These are phyloP conservation scores for Watsonalla binaria DNA, from an alignment of 2,888 invertebrate genomes.

Conservation along the genomic window DNA sequence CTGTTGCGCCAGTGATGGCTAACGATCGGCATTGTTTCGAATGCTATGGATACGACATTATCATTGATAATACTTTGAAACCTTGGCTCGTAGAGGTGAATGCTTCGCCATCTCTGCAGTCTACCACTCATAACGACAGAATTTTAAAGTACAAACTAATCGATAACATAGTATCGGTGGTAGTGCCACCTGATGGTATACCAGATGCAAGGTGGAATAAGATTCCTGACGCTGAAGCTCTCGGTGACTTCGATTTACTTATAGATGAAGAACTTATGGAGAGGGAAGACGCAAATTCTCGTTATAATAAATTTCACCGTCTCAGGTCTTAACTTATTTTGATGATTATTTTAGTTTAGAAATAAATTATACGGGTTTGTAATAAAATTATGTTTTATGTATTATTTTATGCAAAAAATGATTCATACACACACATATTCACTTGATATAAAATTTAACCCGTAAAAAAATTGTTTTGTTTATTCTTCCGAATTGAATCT, in stretches of 20 bases:
- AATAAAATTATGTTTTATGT: background rate
- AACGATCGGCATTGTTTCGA: conserved; percentile 96
- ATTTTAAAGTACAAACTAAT: conserved; percentile 96
- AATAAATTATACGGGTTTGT: background rate
- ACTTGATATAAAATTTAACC: conserved; percentile 1
- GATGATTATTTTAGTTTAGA: background rate
- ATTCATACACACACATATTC: background rate
- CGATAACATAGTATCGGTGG: conserved; percentile 94
- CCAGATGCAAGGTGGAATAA: conserved; percentile 96
- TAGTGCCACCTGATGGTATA: conserved; percentile 91
- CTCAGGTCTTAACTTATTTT: conserved; percentile 16
- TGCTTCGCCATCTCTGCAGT: conserved; percentile 95
- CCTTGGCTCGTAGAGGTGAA: conserved; percentile 97
- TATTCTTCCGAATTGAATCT: conserved; percentile 36
- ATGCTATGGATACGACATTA: conserved; percentile 98
- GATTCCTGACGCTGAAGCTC: conserved; percentile 83
- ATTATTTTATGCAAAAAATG: background rate
- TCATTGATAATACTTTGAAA: conserved; percentile 95
- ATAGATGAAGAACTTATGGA: conserved; percentile 90
- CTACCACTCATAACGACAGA: conserved; percentile 95
- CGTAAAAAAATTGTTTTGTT: conserved; percentile 10
- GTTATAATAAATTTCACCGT: conserved; percentile 43
- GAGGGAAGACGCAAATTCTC: conserved; percentile 76
- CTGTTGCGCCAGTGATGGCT: conserved; percentile 95
- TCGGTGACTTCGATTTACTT: conserved; percentile 91